Evolutionary conservation across 2,797 vertebrate genomes (phyloP), one percentile per base, ranked within the genome.

Genomic region (Peromyscus eremicus): DNA sequence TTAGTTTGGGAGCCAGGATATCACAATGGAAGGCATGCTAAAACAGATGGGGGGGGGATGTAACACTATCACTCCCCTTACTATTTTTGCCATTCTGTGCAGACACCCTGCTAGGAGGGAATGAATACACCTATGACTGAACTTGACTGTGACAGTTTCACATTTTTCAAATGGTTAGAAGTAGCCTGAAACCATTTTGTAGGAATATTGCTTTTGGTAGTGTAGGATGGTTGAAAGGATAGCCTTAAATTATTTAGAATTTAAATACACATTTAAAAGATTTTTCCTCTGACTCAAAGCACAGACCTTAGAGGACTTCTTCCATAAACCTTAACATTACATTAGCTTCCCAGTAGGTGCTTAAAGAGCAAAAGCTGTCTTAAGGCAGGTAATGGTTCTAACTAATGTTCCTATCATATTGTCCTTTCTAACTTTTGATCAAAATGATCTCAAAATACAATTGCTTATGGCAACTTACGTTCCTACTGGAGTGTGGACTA

Each of bases 321-420:
- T 96, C 81, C 73, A 71, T 87, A 87, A 94, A n/a, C 64, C 86
- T 91, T 92, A 77, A 94, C 2, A 27, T 94, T 94, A 49, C 93
- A 92, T 96, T 95, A 97, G 76, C 76, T 96, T 92, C 89, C n/a
- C 60, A 90, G 60, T 43, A 84, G 89, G 83, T 60, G 76, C 25
- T 80, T 55, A 73, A 84, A 96, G 21, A 94, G 60, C 73, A 95
- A 91, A 96, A 92, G 16, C 70, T 83, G 32, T 89, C 68, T 94
- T 57, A 49, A 85, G 64, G 80, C 95, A 95, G 52, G 83, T 52
- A 80, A 70, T 57, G 60, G 29, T 91, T 55, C 49, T n/a, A 46
- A 85, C n/a, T n/a, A 43, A 79, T 83, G 68, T 80, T 92, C 37
- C 0, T 40, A 32, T 91, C 25, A 14, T 49, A 68, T 77, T 77